phyloP scores from a whole-genome alignment of 2,797 vertebrate genomes.

The Xiphorhynchus erythropygius region DNA sequence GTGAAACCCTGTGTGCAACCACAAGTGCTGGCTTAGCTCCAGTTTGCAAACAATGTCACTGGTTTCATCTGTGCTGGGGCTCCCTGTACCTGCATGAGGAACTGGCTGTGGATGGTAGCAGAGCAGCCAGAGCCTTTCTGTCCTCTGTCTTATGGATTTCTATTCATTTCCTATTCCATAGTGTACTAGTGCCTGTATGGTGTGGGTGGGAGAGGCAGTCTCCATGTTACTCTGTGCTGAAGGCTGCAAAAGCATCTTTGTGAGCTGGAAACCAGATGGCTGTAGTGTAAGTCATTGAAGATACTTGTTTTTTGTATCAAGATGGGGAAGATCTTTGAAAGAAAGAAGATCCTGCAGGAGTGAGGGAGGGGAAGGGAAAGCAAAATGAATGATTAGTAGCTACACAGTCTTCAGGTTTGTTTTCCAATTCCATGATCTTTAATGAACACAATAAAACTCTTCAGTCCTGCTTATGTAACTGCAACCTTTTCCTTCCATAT shows the following conservation, averaged over 20 bases:
- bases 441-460: background rate
- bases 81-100: background rate
- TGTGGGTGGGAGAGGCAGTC: background rate
- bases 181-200: background rate
- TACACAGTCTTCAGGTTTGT: background rate
- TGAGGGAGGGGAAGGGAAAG: background rate
- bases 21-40: background rate
- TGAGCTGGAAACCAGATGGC: background rate
- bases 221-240: background rate
- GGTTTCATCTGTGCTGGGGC: background rate
- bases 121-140: background rate
- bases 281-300: background rate
- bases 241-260: background rate
- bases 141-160: background rate
- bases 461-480: background rate
- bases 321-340: background rate
- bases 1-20: background rate
- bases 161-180: background rate
- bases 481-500: background rate
- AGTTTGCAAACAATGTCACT: background rate
- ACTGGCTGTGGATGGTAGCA: accelerated
- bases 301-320: background rate
- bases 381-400: background rate
- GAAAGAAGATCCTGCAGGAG: background rate
- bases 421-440: background rate